Percentiles rank a stretch among this genome's conserved stretches.
phyloP scores from a whole-genome alignment of 2,888 invertebrate species.

The Cantharis rufa region DNA sequence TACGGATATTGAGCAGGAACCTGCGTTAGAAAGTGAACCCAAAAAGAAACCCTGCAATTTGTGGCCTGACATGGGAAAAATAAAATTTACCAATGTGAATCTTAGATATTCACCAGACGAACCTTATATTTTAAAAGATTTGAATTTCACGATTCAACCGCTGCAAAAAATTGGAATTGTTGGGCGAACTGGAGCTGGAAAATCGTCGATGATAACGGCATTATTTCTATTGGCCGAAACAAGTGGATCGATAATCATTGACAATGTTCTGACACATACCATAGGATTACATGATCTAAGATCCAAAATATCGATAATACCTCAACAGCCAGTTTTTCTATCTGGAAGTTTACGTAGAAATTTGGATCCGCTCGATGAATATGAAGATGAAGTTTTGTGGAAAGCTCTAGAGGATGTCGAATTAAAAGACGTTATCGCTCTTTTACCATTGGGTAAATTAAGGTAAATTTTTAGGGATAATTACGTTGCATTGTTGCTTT shows the following conservation, averaged over 20 bases:
- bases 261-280: constrained; percentile 60
- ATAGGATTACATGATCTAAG: constrained; percentile 60
- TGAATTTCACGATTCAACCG: constrained; percentile 69
- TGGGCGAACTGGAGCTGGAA: constrained; percentile 83
- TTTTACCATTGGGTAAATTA: neutral
- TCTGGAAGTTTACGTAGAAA: constrained; percentile 87
- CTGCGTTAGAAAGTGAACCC: constrained; percentile 60
- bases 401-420: constrained; percentile 82
- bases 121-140: constrained; percentile 73
- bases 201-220: constrained; percentile 70
- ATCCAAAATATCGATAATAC: constrained; percentile 62
- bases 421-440: constrained; percentile 71
- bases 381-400: constrained; percentile 80
- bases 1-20: constrained; percentile 44
- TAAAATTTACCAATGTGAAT: constrained; percentile 70
- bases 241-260: constrained; percentile 64
- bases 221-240: constrained; percentile 68
- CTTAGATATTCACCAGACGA: constrained; percentile 74
- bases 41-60: constrained; percentile 74
- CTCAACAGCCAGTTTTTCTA: constrained; percentile 71
- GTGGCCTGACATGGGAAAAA: constrained; percentile 74
- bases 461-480: neutral
- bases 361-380: constrained; percentile 86
- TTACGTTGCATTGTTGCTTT: neutral
- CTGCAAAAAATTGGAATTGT: constrained; percentile 80